Evolutionary conservation across 1,140 invertebrate genomes (phyloP), one percentile per base, ranked within the genome.

Genomic region (Meloidogyne exigua): DNA sequence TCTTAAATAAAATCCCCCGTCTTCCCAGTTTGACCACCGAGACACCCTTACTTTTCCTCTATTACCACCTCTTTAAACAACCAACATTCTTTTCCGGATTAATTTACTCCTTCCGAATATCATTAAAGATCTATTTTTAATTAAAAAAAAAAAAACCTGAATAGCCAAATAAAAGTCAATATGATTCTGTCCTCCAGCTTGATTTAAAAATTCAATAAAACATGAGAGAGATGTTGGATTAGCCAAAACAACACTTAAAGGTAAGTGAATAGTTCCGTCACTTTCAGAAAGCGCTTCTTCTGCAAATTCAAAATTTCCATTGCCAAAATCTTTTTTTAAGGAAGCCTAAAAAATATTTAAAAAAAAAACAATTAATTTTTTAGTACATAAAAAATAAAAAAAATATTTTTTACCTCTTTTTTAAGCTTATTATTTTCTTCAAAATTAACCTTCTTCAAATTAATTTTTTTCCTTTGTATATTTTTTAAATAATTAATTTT

Each of bases 161-260:
- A 93, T 92, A 88, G 93, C 93, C 67, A 94, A 88, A 85, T 93
- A 93, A 86, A 93, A 93, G 84, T 92, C 93, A 76, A 94, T 89
- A 88, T 93, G 93, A 79, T 91, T 89, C 84, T 93, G 92, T 21
- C 91, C 91, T 73, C 91, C 91, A 76, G 92, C 90, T 77, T 89
- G 90, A 15, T 91, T 91, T 89, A 94, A 92, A 83, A 92, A 94
- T 88, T 94, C 90, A 68, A 93, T 92, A 82, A 94, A 94, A 84
- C 92, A 92, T 44, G 92, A 91, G 0, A 94, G 86, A 5, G 92
- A 92, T 64, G 93, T 90, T 81, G 92, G 92, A 86, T 94, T 93
- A 80, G 92, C 92, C 9, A 94, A 87, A n/a, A 94, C 90, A 77
- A 92, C 92, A 81, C 93, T 92, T 72, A 94, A 87, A 12, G 91